A percentile compares a stretch with the other conserved stretches of the same genome.
These are phyloP conservation scores for Ridgeia piscesae DNA, from an alignment of 1,140 invertebrate genomes.

Conservation along the genomic window DNA sequence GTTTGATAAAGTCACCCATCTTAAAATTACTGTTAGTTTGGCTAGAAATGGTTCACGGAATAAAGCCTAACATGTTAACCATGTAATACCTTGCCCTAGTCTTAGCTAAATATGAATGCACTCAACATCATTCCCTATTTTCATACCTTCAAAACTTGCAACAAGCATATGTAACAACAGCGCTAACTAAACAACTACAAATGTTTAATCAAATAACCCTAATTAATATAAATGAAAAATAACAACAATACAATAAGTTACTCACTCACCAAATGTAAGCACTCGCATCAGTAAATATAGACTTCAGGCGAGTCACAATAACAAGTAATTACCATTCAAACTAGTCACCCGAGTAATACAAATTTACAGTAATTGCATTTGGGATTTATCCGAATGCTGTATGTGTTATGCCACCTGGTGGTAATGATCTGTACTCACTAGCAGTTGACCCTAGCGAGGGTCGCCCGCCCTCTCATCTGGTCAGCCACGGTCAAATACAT, in stretches of 20 bases:
- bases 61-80: background rate
- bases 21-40: no score
- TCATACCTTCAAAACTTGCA: no score
- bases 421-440: conserved; percentile 37
- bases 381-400: background rate
- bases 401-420: background rate
- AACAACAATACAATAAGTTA: background rate
- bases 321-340: background rate
- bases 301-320: background rate
- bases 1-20: no score
- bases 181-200: no score
- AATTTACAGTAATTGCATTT: conserved; percentile 8
- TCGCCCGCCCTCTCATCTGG: conserved; percentile 51
- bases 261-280: background rate
- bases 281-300: background rate
- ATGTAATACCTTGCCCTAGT: no score
- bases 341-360: background rate
- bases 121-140: no score
- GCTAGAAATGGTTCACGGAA: no score
- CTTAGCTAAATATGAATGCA: no score
- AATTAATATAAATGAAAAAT: background rate
- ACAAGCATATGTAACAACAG: no score
- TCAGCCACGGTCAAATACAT: conserved; percentile 48
- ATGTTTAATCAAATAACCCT: conserved; percentile 5
- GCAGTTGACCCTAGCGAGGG: conserved; percentile 51